Evolutionary conservation across 2,888 invertebrate genomes (phyloP).

Genomic region (Drosophila robusta): DNA sequence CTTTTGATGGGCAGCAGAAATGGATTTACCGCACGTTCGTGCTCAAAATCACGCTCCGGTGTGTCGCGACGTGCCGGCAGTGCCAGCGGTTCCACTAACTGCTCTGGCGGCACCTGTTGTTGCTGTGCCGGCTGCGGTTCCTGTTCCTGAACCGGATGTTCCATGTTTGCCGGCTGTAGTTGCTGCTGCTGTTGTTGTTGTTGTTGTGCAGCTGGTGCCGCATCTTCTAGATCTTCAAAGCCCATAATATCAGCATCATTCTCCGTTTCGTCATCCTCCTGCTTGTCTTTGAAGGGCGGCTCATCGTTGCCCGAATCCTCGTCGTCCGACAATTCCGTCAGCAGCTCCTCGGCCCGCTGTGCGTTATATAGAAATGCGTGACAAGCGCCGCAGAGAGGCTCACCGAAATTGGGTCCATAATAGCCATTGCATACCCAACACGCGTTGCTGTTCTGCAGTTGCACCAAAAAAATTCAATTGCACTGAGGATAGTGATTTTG

Average conservation of each 20-base stretch:
- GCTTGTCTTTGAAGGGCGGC: conserved; percentile 86
- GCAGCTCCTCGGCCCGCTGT: conserved; percentile 82
- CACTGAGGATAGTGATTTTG: neutral
- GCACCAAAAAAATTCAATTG: neutral
- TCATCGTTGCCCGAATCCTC: conserved; percentile 98
- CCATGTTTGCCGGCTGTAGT: conserved; percentile 50
- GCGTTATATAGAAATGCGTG: conserved; percentile 96
- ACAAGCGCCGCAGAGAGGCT: conserved; percentile 96
- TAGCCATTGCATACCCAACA: conserved; percentile 96
- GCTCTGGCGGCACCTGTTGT: conserved; percentile 20
- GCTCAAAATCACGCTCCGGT: conserved; percentile 64
- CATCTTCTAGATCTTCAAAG: conserved; percentile 76
- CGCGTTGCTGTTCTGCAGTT: conserved; percentile 80
- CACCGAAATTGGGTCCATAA: conserved; percentile 95
- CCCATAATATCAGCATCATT: conserved; percentile 80
- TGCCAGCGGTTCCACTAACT: conserved; percentile 33
- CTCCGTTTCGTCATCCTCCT: conserved; percentile 81
- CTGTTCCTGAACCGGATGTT: conserved; percentile 22
- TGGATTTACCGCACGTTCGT: conserved; percentile 64
- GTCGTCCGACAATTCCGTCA: conserved; percentile 88
- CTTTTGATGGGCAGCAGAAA: conserved; percentile 74
- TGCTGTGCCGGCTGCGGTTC: conserved; percentile 24
- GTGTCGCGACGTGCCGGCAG: conserved; percentile 52
- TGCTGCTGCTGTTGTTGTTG: conserved; percentile 48
- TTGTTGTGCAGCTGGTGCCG: conserved; percentile 64